These are phyloP conservation scores for Acholoe squamosa DNA, from an alignment of 2,888 invertebrate species.

Conservation along the genomic window DNA sequence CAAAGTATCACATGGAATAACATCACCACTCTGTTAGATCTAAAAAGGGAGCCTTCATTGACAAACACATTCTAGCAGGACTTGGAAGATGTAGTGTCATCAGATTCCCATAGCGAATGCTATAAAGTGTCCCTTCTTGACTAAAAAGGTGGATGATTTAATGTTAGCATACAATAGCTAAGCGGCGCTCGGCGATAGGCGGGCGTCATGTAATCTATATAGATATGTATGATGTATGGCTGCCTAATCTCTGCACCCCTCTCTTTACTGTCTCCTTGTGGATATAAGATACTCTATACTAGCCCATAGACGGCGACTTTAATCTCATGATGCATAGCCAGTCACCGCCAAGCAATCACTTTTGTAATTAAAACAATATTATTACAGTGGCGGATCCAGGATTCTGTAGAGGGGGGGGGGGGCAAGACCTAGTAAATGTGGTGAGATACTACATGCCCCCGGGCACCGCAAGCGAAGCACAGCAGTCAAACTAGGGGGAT, in stretches of 20 bases:
- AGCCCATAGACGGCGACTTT: not conserved
- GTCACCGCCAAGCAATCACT: slow-evolving; percentile 1
- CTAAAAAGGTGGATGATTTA: slow-evolving; percentile 23
- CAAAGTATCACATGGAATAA: no score
- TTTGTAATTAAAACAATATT: slow-evolving; percentile 37
- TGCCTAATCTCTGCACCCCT: slow-evolving; percentile 22
- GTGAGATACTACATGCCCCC: no score
- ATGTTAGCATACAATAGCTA: slow-evolving; percentile 35
- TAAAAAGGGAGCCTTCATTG: not conserved
- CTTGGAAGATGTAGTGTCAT: not conserved
- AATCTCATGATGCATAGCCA: slow-evolving; percentile 29
- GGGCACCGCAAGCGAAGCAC: no score
- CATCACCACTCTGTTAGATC: not conserved
- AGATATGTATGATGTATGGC: not conserved
- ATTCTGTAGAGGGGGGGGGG: no score
- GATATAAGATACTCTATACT: slow-evolving; percentile 10
- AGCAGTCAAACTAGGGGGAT: no score
- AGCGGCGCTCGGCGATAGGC: slow-evolving; percentile 5
- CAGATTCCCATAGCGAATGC: not conserved
- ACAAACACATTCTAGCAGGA: not conserved
- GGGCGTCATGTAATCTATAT: slow-evolving; percentile 30
- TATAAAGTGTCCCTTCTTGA: slow-evolving; percentile 23
- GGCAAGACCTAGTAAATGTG: no score
- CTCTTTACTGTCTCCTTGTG: not conserved
- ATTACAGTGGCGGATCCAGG: no score